Percentiles rank a stretch among this genome's conserved stretches.
Conservation (phyloP, 2,797 vertebrate species). For the Champsocephalus gunnari region DNA sequence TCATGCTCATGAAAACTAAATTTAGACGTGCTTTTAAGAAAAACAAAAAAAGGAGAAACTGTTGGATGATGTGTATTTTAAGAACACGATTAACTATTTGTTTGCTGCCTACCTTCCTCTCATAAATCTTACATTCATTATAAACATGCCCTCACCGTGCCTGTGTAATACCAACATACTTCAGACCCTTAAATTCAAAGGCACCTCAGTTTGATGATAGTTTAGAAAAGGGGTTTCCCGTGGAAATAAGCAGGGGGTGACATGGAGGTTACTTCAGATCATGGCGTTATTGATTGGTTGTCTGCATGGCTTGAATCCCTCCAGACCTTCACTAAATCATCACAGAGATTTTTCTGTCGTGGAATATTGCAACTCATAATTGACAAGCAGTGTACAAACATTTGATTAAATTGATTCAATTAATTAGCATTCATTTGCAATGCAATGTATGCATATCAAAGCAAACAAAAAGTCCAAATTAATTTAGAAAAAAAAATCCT, state of each 20-base stretch:
- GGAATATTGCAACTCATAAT: constrained; percentile 5
- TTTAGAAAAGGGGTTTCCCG: constrained; percentile 49
- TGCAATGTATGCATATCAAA: constrained; percentile 33
- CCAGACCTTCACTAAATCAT: constrained; percentile 9
- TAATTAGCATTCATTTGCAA: constrained; percentile 35
- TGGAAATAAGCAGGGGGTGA: constrained; percentile 55
- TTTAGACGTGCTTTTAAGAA: constrained; percentile 50
- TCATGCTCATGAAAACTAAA: constrained; percentile 59
- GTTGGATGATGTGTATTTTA: constrained; percentile 7
- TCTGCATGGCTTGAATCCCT: constrained; percentile 14
- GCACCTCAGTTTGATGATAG: constrained; percentile 13
- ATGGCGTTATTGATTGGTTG: constrained; percentile 27
- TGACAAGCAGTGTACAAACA: constrained; percentile 43
- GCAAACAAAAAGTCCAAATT: constrained; percentile 29
- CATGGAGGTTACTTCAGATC: constrained; percentile 41
- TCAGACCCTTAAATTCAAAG: constrained; percentile 19
- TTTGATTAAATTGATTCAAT: constrained; percentile 36
- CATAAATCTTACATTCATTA: constrained; percentile 25
- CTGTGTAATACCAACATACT: constrained; percentile 30
- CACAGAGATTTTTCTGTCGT: constrained; percentile 1
- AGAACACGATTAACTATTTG: constrained; percentile 1
- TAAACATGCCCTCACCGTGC: background rate
- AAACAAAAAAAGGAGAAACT: constrained; percentile 40
- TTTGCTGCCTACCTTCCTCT: constrained; percentile 31
- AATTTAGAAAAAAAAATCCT: constrained; percentile 23